Conservation (phyloP, 2,888 invertebrate species). For the Xiphydria camelus region DNA sequence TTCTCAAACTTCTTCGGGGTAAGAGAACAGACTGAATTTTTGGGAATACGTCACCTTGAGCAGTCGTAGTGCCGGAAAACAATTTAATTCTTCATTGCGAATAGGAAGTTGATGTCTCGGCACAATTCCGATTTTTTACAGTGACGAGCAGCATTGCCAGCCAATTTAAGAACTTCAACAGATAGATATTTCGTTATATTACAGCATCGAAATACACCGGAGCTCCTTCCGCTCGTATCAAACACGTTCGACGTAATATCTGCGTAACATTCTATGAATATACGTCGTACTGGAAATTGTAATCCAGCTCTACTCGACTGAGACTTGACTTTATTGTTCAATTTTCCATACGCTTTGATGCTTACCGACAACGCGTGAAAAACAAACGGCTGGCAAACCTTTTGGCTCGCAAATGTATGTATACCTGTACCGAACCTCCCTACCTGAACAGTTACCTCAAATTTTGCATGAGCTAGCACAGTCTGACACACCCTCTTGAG, state of each 20-base stretch:
- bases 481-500: no score
- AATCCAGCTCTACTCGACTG: slow-evolving; percentile 35
- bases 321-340: slow-evolving; percentile 2
- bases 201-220: slow-evolving; percentile 50
- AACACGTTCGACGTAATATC: slow-evolving; percentile 53
- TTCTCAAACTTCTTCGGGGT: slow-evolving; percentile 34
- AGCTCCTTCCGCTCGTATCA: slow-evolving; percentile 43
- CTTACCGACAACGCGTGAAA: no score
- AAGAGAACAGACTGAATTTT: slow-evolving; percentile 30
- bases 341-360: no score
- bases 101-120: slow-evolving; percentile 65
- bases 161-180: slow-evolving; percentile 61
- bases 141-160: slow-evolving; percentile 59
- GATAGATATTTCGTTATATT: slow-evolving; percentile 60
- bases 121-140: slow-evolving; percentile 63
- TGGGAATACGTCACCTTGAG: slow-evolving; percentile 65
- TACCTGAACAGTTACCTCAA: no score
- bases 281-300: slow-evolving; percentile 39
- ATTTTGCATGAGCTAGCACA: no score
- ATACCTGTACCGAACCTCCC: no score
- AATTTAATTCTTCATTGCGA: slow-evolving; percentile 65
- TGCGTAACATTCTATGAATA: slow-evolving; percentile 45
- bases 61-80: slow-evolving; percentile 65
- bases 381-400: no score
- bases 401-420: no score